A percentile compares a stretch with the other conserved stretches of the same genome.
These are phyloP conservation scores for Echiichthys vipera DNA, from an alignment of 2,797 vertebrate species.

Conservation along the genomic window DNA sequence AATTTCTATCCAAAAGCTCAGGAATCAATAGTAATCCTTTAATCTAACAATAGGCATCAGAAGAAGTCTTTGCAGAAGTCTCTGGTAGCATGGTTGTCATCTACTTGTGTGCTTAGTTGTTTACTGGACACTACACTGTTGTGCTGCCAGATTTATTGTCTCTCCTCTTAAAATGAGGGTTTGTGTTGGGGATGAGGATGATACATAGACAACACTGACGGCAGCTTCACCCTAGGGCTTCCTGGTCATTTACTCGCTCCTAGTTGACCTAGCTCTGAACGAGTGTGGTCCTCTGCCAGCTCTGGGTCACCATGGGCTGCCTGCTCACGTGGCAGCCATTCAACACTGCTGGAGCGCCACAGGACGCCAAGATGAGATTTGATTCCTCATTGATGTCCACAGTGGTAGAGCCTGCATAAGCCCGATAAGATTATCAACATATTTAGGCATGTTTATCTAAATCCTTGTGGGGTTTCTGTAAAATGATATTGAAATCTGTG, in stretches of 20 bases:
- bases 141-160: background rate
- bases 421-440: constrained; percentile 23
- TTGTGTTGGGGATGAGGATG: constrained; percentile 20
- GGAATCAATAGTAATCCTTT: background rate
- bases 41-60: background rate
- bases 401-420: constrained; percentile 9
- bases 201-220: constrained; percentile 19
- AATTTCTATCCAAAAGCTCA: background rate
- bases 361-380: constrained; percentile 25
- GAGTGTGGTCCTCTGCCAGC: constrained; percentile 57
- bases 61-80: background rate
- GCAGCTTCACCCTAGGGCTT: constrained; percentile 36
- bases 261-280: constrained; percentile 57
- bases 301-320: constrained; percentile 30
- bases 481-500: constrained; percentile 8
- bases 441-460: constrained; percentile 15
- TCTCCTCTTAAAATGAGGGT: constrained; percentile 4
- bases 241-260: constrained; percentile 44
- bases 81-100: background rate
- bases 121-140: background rate
- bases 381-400: constrained; percentile 20
- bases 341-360: constrained; percentile 24
- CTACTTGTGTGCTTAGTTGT: background rate
- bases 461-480: constrained; percentile 7
- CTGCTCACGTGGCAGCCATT: constrained; percentile 51